Evolutionary conservation across 2,888 invertebrate genomes (phyloP), one percentile per base, ranked within the genome.

Genomic region (Pimpla rufipes): DNA sequence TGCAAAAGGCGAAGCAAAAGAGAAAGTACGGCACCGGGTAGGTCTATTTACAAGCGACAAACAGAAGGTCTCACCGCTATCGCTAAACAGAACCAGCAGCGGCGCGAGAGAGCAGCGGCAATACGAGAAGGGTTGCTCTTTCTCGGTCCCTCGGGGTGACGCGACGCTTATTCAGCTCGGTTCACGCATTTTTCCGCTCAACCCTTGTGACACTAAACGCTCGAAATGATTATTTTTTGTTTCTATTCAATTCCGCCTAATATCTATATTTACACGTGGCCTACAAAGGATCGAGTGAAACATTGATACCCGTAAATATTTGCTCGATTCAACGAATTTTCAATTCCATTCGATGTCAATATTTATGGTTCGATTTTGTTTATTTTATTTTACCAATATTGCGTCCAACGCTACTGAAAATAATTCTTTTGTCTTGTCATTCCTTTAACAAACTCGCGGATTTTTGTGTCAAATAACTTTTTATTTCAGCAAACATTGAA

Each of bases 31-130:
- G 64, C 64, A 70, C 81, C 70, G 66, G 75, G 50, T 67, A 47
- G 77, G 73, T 83, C 67, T 83, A 80, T 83, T 83, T 83, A 75
- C 83, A 62, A 67, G 50, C 67, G 73, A 80, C 83, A 83, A 83
- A 83, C 79, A 83, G 75, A 68, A 83, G 67, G 68, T 70, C 62
- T 73, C 79, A 42, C 52, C 47, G 52, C 76, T 79, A 79, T 79
- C 67, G 73, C 37, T 23, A 67, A 52, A 67, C 62, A 47, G 59
- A 55, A 45, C 47, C 47, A 11, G 52, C 57, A 59, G 64, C 52
- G 11, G 23, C 40, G n/a, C n/a, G 21, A 16, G 52, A 57, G 68
- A 45, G 62, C 64, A 37, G 75, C 18, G 23, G 74, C 62, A 42
- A 62, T 71, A 59, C 29, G 47, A 77, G 45, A 77, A 68, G 62